Conservation (phyloP, 2,113 vertebrate species). For the Todiramphus saurophagus region DNA sequence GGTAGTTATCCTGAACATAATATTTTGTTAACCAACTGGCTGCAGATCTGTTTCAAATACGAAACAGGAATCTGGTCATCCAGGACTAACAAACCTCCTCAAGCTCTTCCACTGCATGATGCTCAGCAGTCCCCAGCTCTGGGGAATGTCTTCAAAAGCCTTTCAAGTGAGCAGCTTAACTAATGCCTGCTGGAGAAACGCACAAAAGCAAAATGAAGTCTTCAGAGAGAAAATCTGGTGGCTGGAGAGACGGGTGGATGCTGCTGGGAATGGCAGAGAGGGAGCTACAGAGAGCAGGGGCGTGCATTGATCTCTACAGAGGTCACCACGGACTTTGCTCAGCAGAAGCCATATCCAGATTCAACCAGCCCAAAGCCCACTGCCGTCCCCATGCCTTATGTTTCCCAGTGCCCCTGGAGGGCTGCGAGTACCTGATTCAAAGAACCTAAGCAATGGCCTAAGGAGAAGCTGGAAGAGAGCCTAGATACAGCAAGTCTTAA, state of each 20-base stretch:
- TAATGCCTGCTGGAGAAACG: slow-evolving; percentile 18
- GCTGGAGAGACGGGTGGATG: neutral
- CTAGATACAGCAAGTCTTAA: neutral
- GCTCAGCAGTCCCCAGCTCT: neutral
- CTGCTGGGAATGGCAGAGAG: neutral
- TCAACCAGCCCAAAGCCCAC: neutral
- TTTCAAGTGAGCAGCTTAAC: neutral
- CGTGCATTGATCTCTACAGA: accelerated
- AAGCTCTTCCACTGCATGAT: neutral
- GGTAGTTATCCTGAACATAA: slow-evolving; percentile 53
- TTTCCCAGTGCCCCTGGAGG: neutral
- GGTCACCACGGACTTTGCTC: neutral
- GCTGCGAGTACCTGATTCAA: neutral
- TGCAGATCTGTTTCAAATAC: slow-evolving; percentile 30
- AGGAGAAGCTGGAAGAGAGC: neutral
- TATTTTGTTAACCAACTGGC: slow-evolving; percentile 41
- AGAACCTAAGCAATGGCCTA: neutral
- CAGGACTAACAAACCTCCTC: slow-evolving; percentile 46
- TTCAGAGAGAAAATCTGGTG: neutral
- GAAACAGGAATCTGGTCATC: slow-evolving; percentile 4
- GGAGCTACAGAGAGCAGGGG: neutral
- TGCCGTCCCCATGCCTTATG: neutral
- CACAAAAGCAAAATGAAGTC: neutral
- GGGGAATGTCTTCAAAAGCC: neutral
- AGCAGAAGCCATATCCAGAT: neutral